Evolutionary conservation across 1,140 invertebrate species (phyloP).

Genomic region (Pseudomyrmex flavicornis): DNA sequence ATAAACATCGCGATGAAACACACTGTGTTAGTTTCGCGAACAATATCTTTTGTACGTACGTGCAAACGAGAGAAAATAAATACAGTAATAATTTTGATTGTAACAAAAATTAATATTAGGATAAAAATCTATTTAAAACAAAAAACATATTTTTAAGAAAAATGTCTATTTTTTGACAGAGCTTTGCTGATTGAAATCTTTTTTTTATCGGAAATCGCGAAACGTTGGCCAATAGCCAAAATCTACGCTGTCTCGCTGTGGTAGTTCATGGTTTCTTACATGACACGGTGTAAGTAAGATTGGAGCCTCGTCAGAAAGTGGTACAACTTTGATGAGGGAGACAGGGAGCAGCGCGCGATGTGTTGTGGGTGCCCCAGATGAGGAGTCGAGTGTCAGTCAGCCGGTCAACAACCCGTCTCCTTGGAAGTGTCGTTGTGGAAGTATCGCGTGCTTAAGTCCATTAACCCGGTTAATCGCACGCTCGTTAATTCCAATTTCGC

Average conservation of each 20-base stretch:
- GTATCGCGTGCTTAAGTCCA: slow-evolving; percentile 74
- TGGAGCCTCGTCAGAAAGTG: background rate
- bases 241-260: background rate
- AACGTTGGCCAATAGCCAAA: too few species aligned
- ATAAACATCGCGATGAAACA: too few species aligned
- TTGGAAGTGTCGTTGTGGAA: slow-evolving; percentile 62
- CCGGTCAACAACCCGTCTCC: slow-evolving; percentile 76
- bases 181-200: background rate
- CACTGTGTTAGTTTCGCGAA: background rate
- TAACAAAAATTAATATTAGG: background rate
- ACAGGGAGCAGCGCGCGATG: slow-evolving; percentile 33
- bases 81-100: background rate
- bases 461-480: slow-evolving; percentile 78
- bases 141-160: background rate
- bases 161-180: background rate
- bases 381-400: slow-evolving; percentile 66
- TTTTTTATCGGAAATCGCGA: slow-evolving; percentile 1
- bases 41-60: background rate
- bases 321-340: slow-evolving; percentile 36
- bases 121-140: background rate
- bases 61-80: slow-evolving; percentile 16
- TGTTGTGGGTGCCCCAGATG: slow-evolving; percentile 61
- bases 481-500: slow-evolving; percentile 78
- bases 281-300: slow-evolving; percentile 16
- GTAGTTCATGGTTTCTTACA: slow-evolving; percentile 15